These are phyloP conservation scores for Tribolium madens DNA, from an alignment of 1,140 invertebrate genomes.

Conservation along the genomic window DNA sequence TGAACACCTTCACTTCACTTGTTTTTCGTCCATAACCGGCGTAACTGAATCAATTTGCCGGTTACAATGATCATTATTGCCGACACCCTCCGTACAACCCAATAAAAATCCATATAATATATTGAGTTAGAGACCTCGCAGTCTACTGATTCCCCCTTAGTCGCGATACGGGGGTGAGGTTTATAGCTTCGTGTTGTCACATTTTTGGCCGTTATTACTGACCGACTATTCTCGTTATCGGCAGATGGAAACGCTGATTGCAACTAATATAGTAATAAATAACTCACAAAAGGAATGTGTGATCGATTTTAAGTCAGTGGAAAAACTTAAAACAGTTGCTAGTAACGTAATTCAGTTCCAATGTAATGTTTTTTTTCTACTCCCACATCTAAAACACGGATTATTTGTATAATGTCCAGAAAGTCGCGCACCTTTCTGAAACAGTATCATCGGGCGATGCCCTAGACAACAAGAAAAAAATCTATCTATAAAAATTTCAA, in stretches of 20 bases:
- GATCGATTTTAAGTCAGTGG: too few species aligned
- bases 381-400: too few species aligned
- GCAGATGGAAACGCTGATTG: not conserved
- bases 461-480: too few species aligned
- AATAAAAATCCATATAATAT: constrained; percentile 56
- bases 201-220: constrained; percentile 31
- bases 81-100: constrained; percentile 49
- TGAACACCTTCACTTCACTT: not conserved
- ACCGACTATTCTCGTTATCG: constrained; percentile 11
- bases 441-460: too few species aligned
- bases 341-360: too few species aligned
- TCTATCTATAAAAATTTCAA: too few species aligned
- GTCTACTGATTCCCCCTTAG: constrained; percentile 32
- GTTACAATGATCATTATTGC: constrained; percentile 48
- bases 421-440: too few species aligned
- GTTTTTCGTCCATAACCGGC: constrained; percentile 41
- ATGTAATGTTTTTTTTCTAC: too few species aligned
- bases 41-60: constrained; percentile 56
- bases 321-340: too few species aligned
- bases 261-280: not conserved
- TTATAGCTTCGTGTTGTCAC: constrained; percentile 34
- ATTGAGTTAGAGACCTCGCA: constrained; percentile 49
- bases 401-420: too few species aligned
- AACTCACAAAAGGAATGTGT: too few species aligned
- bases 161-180: not conserved